Base-by-base conservation (phyloP, 2,888 invertebrate species). In the Drosophila paranaensis region DNA sequence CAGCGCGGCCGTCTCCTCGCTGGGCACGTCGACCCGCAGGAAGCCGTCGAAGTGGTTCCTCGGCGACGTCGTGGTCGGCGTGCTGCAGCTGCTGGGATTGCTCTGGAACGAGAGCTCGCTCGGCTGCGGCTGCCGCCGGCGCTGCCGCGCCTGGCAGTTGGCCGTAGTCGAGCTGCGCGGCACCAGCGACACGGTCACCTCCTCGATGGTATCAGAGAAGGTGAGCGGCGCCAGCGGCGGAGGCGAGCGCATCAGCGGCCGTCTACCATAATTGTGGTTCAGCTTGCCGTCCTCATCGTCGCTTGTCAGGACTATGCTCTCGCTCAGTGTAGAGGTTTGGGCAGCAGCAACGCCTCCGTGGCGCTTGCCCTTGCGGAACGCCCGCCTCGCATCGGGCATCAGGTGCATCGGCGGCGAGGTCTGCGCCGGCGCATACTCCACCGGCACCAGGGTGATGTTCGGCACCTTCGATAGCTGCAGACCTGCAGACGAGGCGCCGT, bases 171-270 rank as follows among this genome's bases (percentile, higher is more conserved):
- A 74, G 16, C 76, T 83, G 25, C 91, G 91, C 30, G 91, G 91
- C 60, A 91, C 91, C 60, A 91, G 57, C 10, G 91, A 91, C 8
- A 91, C 91, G 2, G 91, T 91, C 0, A 91, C 91, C 60, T 91
- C 91, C 64, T 91, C 91, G 25, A 91, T 77, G 6, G 87, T 83
- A 42, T 90, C 75, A 10, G 74, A 61, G 11, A 73, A 76, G 5
- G 81, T 77, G 0, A 88, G 75, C 20, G 87, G 90, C 5, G 87
- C 90, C n/a, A 89, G 63, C 1, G 90, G 88, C n/a, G 87, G 90
- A 2, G 90, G 88, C 2, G 90, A 88, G 10, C 85, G 79, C 56
- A 71, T 72, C 13, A 62, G 42, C 9, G 46, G 63, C 6, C 64
- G 50, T 27, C 60, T 37, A 14, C 30, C 8, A 8, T 33, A 6